Evolutionary conservation across 2,113 vertebrate genomes (phyloP).

Genomic region (Holacanthus passer): DNA sequence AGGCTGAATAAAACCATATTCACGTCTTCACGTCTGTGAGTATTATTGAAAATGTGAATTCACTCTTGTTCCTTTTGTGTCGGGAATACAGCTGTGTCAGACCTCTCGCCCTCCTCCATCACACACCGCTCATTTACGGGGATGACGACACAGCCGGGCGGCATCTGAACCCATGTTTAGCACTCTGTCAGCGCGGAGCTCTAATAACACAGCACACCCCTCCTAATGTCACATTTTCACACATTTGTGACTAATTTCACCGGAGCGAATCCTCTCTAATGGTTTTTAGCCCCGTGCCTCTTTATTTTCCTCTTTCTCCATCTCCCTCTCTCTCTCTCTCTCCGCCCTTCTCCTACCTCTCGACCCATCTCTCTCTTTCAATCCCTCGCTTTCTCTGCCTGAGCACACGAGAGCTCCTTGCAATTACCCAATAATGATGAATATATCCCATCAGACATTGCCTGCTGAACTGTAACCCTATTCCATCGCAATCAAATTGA

Average conservation of each 20-base stretch:
- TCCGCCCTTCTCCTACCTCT: slow-evolving; percentile 30
- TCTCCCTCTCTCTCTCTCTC: slow-evolving; percentile 1
- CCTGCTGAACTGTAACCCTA: slow-evolving; percentile 75
- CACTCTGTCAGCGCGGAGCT: slow-evolving; percentile 54
- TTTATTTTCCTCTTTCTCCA: slow-evolving; percentile 47
- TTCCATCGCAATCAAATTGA: slow-evolving; percentile 75
- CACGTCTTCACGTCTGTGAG: background rate
- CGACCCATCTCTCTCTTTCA: slow-evolving; percentile 40
- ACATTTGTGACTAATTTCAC: slow-evolving; percentile 72
- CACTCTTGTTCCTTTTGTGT: slow-evolving; percentile 10
- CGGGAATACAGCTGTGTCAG: slow-evolving; percentile 2
- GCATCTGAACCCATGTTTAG: slow-evolving; percentile 67
- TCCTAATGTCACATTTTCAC: slow-evolving; percentile 74
- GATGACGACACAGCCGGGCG: slow-evolving; percentile 70
- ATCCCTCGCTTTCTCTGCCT: slow-evolving; percentile 51
- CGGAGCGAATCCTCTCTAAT: slow-evolving; percentile 63
- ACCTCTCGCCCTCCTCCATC: slow-evolving; percentile 8
- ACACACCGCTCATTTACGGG: slow-evolving; percentile 44
- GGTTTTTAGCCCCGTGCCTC: slow-evolving; percentile 58
- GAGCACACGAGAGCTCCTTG: slow-evolving; percentile 57
- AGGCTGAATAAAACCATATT: slow-evolving; percentile 19
- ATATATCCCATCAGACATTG: slow-evolving; percentile 80
- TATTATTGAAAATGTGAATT: slow-evolving; percentile 2
- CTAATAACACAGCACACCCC: slow-evolving; percentile 74
- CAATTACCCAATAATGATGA: slow-evolving; percentile 84